phyloP scores from a whole-genome alignment of 2,888 invertebrate species.

The Oxyscelio sp. region DNA sequence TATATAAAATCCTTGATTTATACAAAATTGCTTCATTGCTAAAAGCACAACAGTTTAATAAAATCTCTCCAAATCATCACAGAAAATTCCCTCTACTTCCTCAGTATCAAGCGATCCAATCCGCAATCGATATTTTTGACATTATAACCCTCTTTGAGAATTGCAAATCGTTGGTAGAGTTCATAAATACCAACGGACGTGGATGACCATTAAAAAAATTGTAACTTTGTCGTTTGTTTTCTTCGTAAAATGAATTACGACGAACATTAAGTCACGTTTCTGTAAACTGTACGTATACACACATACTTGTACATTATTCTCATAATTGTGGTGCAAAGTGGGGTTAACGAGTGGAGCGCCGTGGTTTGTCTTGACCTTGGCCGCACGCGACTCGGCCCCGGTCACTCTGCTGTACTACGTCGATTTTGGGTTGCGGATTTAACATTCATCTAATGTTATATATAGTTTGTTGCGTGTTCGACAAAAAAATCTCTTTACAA shows the following conservation, averaged over 20 bases:
- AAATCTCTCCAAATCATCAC: background rate
- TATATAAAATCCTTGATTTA: no score
- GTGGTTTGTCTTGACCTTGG: slow-evolving; percentile 84
- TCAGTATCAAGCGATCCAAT: slow-evolving; percentile 13
- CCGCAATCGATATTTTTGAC: slow-evolving; percentile 28
- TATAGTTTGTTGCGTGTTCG: background rate
- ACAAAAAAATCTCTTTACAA: no score
- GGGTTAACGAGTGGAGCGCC: slow-evolving; percentile 77
- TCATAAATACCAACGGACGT: slow-evolving; percentile 25
- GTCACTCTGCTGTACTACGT: slow-evolving; percentile 79
- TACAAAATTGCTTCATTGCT: slow-evolving; percentile 1
- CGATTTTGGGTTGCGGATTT: slow-evolving; percentile 80
- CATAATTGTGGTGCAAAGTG: slow-evolving; percentile 66
- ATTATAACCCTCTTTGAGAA: background rate
- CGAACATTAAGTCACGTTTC: slow-evolving; percentile 10
- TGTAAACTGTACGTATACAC: slow-evolving; percentile 7
- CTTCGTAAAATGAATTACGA: slow-evolving; percentile 36
- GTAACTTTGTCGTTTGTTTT: slow-evolving; percentile 42
- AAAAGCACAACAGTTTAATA: background rate
- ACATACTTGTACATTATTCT: slow-evolving; percentile 16
- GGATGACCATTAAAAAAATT: slow-evolving; percentile 32
- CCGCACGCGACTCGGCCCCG: slow-evolving; percentile 85
- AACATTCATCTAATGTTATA: slow-evolving; percentile 59
- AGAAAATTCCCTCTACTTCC: background rate
- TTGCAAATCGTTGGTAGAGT: slow-evolving; percentile 14